phyloP scores from a whole-genome alignment of 2,888 invertebrate genomes.

The Watsonalla binaria region DNA sequence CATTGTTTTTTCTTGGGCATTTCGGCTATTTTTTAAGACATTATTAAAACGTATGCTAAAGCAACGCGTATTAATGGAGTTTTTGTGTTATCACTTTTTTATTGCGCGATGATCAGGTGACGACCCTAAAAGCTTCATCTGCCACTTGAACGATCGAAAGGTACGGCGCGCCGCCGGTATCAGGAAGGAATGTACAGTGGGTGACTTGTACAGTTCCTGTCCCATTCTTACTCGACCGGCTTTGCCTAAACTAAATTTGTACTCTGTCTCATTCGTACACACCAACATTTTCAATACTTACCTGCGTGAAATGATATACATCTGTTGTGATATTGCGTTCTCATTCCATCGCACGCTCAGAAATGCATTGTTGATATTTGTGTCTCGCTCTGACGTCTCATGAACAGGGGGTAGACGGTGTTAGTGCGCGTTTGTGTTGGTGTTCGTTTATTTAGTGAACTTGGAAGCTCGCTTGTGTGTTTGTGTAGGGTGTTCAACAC shows the following conservation, averaged over 20 bases:
- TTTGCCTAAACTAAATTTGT: slow-evolving; percentile 69
- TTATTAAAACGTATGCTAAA: neutral
- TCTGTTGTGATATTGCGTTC: slow-evolving; percentile 68
- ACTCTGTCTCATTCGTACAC: slow-evolving; percentile 66
- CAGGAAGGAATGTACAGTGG: slow-evolving; percentile 79
- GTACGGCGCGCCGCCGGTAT: slow-evolving; percentile 75
- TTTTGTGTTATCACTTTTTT: slow-evolving; percentile 9
- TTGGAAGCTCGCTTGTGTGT: slow-evolving; percentile 75
- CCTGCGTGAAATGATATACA: slow-evolving; percentile 78
- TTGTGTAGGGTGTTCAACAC: slow-evolving; percentile 71
- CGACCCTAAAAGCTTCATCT: slow-evolving; percentile 77
- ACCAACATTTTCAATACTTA: slow-evolving; percentile 77
- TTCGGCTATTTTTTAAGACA: neutral
- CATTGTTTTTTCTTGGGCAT: too few species aligned
- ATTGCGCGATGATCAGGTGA: slow-evolving; percentile 44
- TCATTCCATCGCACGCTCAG: slow-evolving; percentile 43
- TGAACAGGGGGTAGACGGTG: slow-evolving; percentile 75
- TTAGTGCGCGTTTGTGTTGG: slow-evolving; percentile 71
- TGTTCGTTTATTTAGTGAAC: slow-evolving; percentile 79
- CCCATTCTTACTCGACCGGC: slow-evolving; percentile 68
- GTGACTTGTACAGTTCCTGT: slow-evolving; percentile 75
- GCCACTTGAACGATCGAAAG: slow-evolving; percentile 80
- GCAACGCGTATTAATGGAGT: neutral
- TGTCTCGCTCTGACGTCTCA: slow-evolving; percentile 63
- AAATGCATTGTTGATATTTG: slow-evolving; percentile 75